A percentile compares a stretch with the other conserved stretches of the same genome.
phyloP scores from a whole-genome alignment of 2,888 invertebrate genomes.

The Ectobius pallidus region DNA sequence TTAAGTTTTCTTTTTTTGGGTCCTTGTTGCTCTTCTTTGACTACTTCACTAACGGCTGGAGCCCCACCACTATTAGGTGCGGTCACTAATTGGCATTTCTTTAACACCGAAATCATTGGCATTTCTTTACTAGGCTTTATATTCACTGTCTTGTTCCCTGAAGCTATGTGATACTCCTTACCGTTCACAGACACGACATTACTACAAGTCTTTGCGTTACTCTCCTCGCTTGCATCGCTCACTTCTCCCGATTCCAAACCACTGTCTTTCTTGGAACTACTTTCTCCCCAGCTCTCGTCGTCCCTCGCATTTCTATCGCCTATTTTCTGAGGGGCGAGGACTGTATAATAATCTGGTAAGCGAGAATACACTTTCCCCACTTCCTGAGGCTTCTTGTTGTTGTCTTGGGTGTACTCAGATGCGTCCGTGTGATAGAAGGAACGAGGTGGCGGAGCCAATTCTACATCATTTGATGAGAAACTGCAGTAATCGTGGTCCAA shows the following conservation, averaged over 20 bases:
- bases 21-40: constrained; percentile 25
- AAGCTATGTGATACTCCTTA: constrained; percentile 18
- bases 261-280: constrained; percentile 51
- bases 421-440: constrained; percentile 45
- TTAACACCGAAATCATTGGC: constrained; percentile 61
- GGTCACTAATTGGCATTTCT: constrained; percentile 49
- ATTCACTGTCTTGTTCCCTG: background rate
- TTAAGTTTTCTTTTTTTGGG: constrained; percentile 63
- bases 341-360: constrained; percentile 36
- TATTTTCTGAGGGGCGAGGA: constrained; percentile 27
- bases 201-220: constrained; percentile 4
- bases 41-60: background rate
- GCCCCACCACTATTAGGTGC: background rate
- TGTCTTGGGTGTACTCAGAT: constrained; percentile 38
- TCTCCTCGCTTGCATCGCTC: constrained; percentile 53
- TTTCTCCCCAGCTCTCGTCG: constrained; percentile 35
- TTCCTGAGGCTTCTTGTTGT: background rate
- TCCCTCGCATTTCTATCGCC: constrained; percentile 14
- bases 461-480: constrained; percentile 31
- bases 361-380: constrained; percentile 33
- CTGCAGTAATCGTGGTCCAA: constrained; percentile 67
- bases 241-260: constrained; percentile 55
- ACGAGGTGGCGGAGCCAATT: constrained; percentile 37
- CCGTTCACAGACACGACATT: constrained; percentile 32
- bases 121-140: constrained; percentile 42